Base-by-base conservation (phyloP, 2,797 vertebrate genomes). In the Alectoris magna region DNA sequence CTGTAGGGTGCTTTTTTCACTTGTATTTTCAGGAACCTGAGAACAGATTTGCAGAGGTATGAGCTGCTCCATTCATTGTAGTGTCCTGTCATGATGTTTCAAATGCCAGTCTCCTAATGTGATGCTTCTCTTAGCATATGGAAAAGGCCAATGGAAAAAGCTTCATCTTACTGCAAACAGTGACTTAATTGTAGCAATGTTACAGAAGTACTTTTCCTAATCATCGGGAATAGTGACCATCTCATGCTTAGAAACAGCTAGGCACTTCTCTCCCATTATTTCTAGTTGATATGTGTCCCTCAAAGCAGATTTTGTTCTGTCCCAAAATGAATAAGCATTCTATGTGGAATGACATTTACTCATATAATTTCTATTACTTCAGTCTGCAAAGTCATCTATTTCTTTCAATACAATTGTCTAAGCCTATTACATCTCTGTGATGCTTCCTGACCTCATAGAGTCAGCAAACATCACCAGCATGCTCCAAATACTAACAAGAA, bases 321-420 rank as follows among this genome's bases (percentile, higher is more conserved):
- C 49, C 55, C 80, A 73, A 88, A 84, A 72, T 1, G 2, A 89
- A 4, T 51, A 55, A 77, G 29, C 41, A 72, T 89, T 84, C 43
- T 63, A 58, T 44, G 29, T 60, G 48, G 51, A 81, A 78, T 78
- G 76, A 75, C 31, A 34, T 39, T 89, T 55, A 17, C 46, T 71
- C 2, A 2, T 72, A 46, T 14, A 44, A 38, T 84, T 89, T 44
- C 79, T 87, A 16, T 84, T 86, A 59, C 41, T 91, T 21, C 17
- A 72, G 49, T 51, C 82, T 92, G 70, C 89, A 86, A 80, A 41
- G 58, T 92, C 92, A 92, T 85, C 38, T 24, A 29, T 84, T 95
- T 91, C 69, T 88, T 79, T 76, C 70, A 55, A 67, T 93, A 29
- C 29, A 84, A 90, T 64, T 96, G 87, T 94, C 94, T 88, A 93